phyloP scores from a whole-genome alignment of 2,113 vertebrate genomes.

The Campylorhamphus procurvoides region DNA sequence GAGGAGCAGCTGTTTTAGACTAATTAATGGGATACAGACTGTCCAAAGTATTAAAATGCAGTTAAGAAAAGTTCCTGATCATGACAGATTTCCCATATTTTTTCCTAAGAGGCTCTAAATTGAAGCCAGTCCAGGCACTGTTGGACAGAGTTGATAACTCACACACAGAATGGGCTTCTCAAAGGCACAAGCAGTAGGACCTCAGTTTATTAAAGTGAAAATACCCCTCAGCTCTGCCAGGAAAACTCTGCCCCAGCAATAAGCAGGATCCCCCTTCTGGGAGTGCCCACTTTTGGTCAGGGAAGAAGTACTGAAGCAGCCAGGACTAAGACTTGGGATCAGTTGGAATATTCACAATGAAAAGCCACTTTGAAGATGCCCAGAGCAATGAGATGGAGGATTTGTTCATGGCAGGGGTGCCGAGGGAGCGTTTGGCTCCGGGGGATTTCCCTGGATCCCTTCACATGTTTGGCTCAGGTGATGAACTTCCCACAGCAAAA shows the following conservation, averaged over 20 bases:
- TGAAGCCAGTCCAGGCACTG: neutral
- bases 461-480: neutral
- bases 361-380: neutral
- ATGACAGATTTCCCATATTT: neutral
- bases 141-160: neutral
- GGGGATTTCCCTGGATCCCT: neutral
- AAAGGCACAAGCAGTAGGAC: neutral
- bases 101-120: neutral
- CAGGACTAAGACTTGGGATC: neutral
- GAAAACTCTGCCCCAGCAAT: neutral
- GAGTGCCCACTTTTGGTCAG: neutral
- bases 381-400: neutral
- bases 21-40: constrained; percentile 42
- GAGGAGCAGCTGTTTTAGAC: constrained; percentile 42
- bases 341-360: neutral
- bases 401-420: neutral
- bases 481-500: neutral
- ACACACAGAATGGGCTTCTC: neutral
- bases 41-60: constrained; percentile 13
- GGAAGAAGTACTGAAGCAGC: neutral
- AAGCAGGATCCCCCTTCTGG: neutral
- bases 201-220: neutral
- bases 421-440: neutral
- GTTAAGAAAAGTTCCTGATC: constrained; percentile 1
- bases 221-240: neutral